These are phyloP conservation scores for Euwallacea similis DNA, from an alignment of 1,140 invertebrate genomes.

Conservation along the genomic window DNA sequence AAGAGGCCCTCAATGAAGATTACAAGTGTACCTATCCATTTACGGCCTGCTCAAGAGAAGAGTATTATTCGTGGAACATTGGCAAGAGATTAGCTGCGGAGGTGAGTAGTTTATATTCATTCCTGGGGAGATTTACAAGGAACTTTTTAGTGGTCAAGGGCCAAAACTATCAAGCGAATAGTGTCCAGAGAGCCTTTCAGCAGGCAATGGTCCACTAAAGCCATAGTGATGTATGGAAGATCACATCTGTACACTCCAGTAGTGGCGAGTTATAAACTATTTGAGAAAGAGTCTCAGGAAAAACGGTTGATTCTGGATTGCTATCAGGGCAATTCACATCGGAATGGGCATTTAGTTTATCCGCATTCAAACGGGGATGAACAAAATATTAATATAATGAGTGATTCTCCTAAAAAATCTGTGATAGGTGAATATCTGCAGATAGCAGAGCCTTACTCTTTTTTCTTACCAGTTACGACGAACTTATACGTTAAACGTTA, in stretches of 20 bases:
- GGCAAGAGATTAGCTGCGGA: slow-evolving; percentile 45
- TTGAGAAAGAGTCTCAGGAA: slow-evolving; percentile 40
- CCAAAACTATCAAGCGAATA: slow-evolving; percentile 45
- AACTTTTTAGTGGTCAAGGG: slow-evolving; percentile 48
- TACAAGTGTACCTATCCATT: slow-evolving; percentile 48
- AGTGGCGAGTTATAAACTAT: slow-evolving; percentile 38
- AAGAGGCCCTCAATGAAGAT: slow-evolving; percentile 33
- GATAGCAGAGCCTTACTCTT: too few species aligned
- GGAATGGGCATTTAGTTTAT: slow-evolving; percentile 13
- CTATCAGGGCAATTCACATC: slow-evolving; percentile 7
- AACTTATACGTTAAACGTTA: too few species aligned
- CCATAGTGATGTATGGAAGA: slow-evolving; percentile 47
- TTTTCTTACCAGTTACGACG: background rate
- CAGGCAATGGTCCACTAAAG: slow-evolving; percentile 46
- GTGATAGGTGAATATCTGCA: slow-evolving; percentile 16
- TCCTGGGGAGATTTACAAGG: background rate
- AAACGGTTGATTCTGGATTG: slow-evolving; percentile 37
- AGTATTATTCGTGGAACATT: slow-evolving; percentile 46
- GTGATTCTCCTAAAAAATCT: slow-evolving; percentile 20
- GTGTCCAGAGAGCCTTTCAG: slow-evolving; percentile 30
- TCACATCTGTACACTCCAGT: slow-evolving; percentile 44
- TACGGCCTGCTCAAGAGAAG: slow-evolving; percentile 42
- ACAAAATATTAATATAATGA: slow-evolving; percentile 21
- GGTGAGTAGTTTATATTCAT: slow-evolving; percentile 35
- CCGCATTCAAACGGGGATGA: background rate